Evolutionary conservation across 2,113 vertebrate species (phyloP).

Genomic region (Pimephales promelas): DNA sequence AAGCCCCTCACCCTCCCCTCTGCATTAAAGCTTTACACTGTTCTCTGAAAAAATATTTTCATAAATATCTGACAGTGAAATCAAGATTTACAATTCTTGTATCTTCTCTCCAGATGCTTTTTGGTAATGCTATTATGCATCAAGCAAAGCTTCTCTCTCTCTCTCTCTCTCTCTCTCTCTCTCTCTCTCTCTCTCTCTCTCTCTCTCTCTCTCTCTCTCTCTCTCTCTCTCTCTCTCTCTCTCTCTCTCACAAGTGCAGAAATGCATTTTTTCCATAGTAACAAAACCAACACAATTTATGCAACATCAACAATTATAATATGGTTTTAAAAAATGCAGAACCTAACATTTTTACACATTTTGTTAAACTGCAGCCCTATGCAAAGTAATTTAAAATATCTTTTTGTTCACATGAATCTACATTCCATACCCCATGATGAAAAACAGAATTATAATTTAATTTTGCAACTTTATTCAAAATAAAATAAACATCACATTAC

Average conservation of each 20-base stretch:
- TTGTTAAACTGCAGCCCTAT: neutral
- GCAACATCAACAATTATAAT: too few species aligned
- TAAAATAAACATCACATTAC: too few species aligned
- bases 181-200: too few species aligned
- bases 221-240: too few species aligned
- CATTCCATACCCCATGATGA: neutral
- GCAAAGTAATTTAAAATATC: neutral
- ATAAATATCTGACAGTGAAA: neutral
- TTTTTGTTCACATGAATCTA: neutral
- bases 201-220: too few species aligned
- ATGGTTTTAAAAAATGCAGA: too few species aligned
- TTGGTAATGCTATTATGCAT: neutral
- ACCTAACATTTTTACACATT: too few species aligned
- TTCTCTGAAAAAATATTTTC: neutral
- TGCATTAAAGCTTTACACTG: conserved; percentile 1
- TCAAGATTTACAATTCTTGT: neutral
- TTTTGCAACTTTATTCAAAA: neutral
- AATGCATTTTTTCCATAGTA: too few species aligned
- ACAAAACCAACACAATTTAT: too few species aligned
- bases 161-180: too few species aligned
- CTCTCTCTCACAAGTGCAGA: too few species aligned
- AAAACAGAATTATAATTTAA: neutral
- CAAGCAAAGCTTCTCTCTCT: neutral
- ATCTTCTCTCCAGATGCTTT: neutral
- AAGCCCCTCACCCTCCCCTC: conserved; percentile 32